phyloP scores from a whole-genome alignment of 2,797 vertebrate genomes.

The Tapera naevia region DNA sequence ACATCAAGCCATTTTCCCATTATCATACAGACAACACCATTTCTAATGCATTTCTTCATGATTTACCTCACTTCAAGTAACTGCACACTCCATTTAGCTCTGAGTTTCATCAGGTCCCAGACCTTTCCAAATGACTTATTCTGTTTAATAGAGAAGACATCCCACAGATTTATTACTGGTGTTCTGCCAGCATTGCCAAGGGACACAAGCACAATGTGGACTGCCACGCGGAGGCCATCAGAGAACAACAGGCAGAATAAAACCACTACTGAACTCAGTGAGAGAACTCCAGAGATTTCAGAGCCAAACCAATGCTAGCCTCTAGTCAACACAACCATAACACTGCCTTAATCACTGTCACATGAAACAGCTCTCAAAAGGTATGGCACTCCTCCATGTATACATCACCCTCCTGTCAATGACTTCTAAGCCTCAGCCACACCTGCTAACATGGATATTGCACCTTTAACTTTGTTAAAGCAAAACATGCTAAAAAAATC shows the following conservation, averaged over 20 bases:
- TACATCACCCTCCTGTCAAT: background rate
- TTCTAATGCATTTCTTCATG: background rate
- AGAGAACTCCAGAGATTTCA: background rate
- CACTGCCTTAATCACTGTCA: background rate
- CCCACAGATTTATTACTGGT: background rate
- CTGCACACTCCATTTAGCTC: background rate
- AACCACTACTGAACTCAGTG: background rate
- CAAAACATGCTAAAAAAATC: background rate
- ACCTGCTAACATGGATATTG: background rate
- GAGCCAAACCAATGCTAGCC: background rate
- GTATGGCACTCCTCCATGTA: background rate
- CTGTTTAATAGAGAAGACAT: no score
- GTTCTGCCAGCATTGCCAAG: no score
- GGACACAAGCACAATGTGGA: accelerated
- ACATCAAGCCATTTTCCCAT: background rate
- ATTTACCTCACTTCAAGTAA: background rate
- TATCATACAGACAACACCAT: background rate
- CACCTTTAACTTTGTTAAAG: background rate
- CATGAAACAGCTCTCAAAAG: background rate
- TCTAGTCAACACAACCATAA: background rate
- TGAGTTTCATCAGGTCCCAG: background rate
- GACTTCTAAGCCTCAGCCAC: background rate
- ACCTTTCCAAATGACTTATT: background rate
- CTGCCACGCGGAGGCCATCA: background rate
- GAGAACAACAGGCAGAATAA: background rate